phyloP scores from a whole-genome alignment of 2,113 vertebrate species.

The Gallinago jamesoni region DNA sequence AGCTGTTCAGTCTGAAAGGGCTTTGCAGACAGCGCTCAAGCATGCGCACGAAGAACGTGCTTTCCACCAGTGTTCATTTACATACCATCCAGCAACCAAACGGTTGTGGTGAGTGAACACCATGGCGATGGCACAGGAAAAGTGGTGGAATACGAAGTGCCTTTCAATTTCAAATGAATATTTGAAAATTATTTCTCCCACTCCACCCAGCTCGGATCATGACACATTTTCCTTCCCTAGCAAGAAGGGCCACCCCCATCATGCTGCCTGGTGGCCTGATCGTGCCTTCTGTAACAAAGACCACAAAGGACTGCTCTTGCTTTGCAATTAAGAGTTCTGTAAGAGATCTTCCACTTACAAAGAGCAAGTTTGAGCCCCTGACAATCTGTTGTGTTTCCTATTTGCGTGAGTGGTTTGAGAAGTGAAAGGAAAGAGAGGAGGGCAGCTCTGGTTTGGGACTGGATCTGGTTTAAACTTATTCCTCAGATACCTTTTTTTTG shows the following conservation, averaged over 20 bases:
- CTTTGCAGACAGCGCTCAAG: background rate
- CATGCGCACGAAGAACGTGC: accelerated
- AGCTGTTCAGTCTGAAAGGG: background rate
- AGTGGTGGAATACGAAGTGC: background rate
- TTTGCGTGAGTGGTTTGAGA: background rate
- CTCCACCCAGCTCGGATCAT: background rate
- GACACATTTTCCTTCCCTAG: background rate
- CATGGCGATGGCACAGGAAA: background rate
- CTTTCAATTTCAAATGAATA: background rate
- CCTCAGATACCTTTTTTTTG: background rate
- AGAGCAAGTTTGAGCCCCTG: background rate
- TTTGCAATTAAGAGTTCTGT: background rate
- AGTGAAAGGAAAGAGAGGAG: background rate
- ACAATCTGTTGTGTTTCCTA: background rate
- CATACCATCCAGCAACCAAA: background rate
- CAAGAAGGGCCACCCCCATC: background rate
- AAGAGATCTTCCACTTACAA: background rate
- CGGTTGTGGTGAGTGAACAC: background rate
- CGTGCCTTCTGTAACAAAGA: background rate
- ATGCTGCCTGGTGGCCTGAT: background rate
- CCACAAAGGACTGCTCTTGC: background rate
- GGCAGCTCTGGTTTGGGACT: background rate
- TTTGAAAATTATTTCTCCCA: background rate
- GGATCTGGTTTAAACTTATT: background rate
- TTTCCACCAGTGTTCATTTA: background rate